phyloP scores from a whole-genome alignment of 2,888 invertebrate genomes.

The Gnatocerus cornutus region DNA sequence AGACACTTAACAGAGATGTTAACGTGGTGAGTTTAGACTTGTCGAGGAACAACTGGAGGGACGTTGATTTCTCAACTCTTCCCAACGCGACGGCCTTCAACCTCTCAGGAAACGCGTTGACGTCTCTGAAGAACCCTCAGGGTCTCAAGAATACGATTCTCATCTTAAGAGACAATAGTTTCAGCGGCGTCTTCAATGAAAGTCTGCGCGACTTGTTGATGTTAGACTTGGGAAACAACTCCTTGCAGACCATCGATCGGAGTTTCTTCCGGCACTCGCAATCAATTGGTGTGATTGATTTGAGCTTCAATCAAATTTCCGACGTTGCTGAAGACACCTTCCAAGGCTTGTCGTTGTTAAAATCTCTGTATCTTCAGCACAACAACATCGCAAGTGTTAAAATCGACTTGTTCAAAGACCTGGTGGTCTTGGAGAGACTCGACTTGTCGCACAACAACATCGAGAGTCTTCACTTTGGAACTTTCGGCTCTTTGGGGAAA shows the following conservation, averaged over 20 bases:
- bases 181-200: neutral
- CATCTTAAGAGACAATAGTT: neutral
- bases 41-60: neutral
- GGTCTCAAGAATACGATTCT: neutral
- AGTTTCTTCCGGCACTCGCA: neutral
- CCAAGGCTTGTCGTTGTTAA: neutral
- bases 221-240: neutral
- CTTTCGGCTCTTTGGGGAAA: neutral
- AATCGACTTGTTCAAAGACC: too few species aligned
- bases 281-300: neutral
- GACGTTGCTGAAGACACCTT: neutral
- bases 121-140: neutral
- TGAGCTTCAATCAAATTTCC: slow-evolving; percentile 1
- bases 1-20: neutral
- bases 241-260: neutral
- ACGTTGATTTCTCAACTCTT: neutral
- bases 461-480: neutral
- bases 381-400: neutral
- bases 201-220: too few species aligned
- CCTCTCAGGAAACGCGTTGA: neutral
- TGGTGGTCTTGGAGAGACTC: too few species aligned
- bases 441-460: neutral
- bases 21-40: neutral
- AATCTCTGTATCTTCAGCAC: neutral
- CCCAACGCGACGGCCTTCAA: neutral